A percentile compares a stretch with the other conserved stretches of the same genome.
Conservation (phyloP, 1,140 invertebrate genomes). For the Trichonephila clavipes region DNA sequence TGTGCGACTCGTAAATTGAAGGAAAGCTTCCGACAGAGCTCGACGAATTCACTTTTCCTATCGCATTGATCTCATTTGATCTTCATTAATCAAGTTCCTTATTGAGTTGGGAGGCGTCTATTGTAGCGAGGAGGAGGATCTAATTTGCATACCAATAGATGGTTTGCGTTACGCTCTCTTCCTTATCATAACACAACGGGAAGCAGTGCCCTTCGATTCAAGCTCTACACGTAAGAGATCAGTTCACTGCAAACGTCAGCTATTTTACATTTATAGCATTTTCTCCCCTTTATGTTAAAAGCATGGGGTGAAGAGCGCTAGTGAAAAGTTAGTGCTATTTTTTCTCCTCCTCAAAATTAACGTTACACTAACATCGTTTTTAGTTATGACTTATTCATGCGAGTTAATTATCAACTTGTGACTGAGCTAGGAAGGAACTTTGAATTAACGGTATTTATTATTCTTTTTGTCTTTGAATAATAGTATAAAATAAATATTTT, state of each 20-base stretch:
- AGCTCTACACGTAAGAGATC: not conserved
- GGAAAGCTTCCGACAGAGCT: not conserved
- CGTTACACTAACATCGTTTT: too few species aligned
- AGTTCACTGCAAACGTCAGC: slow-evolving; percentile 1
- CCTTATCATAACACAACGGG: slow-evolving; percentile 66
- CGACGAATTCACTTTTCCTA: slow-evolving; percentile 70
- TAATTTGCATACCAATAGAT: slow-evolving; percentile 74
- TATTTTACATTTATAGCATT: slow-evolving; percentile 52
- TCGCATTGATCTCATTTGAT: slow-evolving; percentile 74
- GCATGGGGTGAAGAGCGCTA: not conserved
- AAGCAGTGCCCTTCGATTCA: slow-evolving; percentile 17
- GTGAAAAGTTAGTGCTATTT: not conserved
- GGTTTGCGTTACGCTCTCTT: slow-evolving; percentile 42
- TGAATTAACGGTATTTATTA: too few species aligned
- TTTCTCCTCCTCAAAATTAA: not conserved
- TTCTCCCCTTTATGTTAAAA: not conserved
- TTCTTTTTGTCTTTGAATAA: too few species aligned
- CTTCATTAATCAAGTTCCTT: slow-evolving; percentile 73
- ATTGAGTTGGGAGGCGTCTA: slow-evolving; percentile 47
- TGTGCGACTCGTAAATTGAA: not conserved
- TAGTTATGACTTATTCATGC: too few species aligned
- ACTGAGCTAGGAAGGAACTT: too few species aligned
- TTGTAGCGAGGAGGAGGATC: slow-evolving; percentile 54
- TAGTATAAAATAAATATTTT: too few species aligned
- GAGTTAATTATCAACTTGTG: too few species aligned